These are phyloP conservation scores for Indicator maculatus DNA, from an alignment of 2,113 vertebrate genomes.

Conservation along the genomic window DNA sequence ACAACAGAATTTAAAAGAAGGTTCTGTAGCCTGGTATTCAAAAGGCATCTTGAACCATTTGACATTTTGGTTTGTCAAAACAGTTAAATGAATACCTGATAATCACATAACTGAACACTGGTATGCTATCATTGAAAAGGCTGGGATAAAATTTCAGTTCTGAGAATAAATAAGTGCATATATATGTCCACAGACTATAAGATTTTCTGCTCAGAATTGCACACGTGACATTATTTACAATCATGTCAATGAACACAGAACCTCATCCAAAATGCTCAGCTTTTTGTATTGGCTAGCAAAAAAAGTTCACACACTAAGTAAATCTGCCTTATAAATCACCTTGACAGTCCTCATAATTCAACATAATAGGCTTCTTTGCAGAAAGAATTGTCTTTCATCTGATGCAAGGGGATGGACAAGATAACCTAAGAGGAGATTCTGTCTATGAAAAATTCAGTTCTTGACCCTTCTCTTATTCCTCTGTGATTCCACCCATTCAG, in stretches of 20 bases:
- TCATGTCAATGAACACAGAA: neutral
- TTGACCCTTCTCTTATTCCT: neutral
- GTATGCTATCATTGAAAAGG: neutral
- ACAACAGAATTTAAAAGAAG: neutral
- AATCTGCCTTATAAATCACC: conserved; percentile 62
- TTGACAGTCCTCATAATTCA: conserved; percentile 59
- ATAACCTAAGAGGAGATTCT: conserved; percentile 1
- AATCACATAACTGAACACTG: neutral
- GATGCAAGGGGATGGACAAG: conserved; percentile 38
- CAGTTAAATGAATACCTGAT: conserved; percentile 9
- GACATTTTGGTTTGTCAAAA: neutral
- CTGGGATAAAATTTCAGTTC: neutral
- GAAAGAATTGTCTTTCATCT: conserved; percentile 40
- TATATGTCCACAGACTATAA: neutral
- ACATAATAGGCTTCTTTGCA: conserved; percentile 27
- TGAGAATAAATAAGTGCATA: neutral
- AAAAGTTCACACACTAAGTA: conserved; percentile 20
- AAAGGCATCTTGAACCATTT: neutral
- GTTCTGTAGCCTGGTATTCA: neutral
- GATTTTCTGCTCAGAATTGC: neutral
- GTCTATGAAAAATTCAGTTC: conserved; percentile 22
- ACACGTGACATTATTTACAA: conserved; percentile 26
- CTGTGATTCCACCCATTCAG: neutral
- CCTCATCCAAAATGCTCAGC: neutral
- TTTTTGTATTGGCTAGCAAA: conserved; percentile 34